phyloP scores from a whole-genome alignment of 1,140 invertebrate species.

The Eumaeus atala region DNA sequence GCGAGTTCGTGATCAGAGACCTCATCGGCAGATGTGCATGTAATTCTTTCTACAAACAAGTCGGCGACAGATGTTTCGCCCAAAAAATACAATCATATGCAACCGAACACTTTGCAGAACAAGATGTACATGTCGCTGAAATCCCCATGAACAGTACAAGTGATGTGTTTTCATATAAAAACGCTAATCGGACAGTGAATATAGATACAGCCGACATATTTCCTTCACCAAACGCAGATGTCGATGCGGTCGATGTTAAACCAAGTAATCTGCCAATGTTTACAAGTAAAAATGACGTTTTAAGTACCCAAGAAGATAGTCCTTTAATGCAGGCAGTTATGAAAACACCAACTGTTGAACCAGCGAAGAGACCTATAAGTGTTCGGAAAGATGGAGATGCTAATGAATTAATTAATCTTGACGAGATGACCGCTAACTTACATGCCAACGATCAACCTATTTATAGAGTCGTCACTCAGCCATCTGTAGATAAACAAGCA shows the following conservation, averaged over 20 bases:
- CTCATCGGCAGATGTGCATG: constrained; percentile 91
- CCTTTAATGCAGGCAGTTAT: constrained; percentile 57
- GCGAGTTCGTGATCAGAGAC: constrained; percentile 91
- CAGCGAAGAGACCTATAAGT: constrained; percentile 47
- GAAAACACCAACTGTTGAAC: constrained; percentile 53
- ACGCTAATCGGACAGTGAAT: constrained; percentile 24
- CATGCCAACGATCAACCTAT: constrained; percentile 67
- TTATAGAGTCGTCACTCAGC: constrained; percentile 67
- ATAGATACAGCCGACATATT: constrained; percentile 30
- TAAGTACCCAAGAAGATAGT: constrained; percentile 56
- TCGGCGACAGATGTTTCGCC: constrained; percentile 77
- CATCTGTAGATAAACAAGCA: constrained; percentile 52
- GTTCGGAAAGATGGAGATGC: constrained; percentile 55
- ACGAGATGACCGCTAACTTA: constrained; percentile 63
- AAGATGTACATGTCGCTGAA: not conserved
- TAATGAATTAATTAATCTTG: constrained; percentile 49
- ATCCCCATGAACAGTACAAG: not conserved
- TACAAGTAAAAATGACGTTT: constrained; percentile 54
- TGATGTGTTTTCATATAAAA: constrained; percentile 25
- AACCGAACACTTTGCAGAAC: constrained; percentile 50
- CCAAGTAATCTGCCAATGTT: constrained; percentile 52
- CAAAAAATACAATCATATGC: constrained; percentile 53
- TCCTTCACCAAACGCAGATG: constrained; percentile 30
- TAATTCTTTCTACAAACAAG: constrained; percentile 79
- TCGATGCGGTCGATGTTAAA: constrained; percentile 41